Conservation (phyloP, 2,113 vertebrate species). For the Bos javanicus region DNA sequence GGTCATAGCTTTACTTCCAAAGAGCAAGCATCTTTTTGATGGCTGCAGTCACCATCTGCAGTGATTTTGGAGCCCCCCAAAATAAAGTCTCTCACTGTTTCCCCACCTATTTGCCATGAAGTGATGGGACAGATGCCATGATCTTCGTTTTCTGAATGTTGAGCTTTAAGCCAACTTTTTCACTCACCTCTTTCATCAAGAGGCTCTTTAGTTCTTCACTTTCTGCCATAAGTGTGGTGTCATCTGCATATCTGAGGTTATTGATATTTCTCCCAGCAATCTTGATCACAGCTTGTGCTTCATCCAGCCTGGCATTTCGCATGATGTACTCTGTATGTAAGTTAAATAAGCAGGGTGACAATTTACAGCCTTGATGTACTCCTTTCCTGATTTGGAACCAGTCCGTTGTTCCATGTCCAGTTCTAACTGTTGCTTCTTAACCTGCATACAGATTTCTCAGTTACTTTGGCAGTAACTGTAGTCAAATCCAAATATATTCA, state of each 20-base stretch:
- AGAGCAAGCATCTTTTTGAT: not conserved
- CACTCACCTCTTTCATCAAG: not conserved
- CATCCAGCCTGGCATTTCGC: not conserved
- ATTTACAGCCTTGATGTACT: not conserved
- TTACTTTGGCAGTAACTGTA: not conserved
- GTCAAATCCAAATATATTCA: not conserved
- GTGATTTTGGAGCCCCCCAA: not conserved
- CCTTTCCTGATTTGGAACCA: not conserved
- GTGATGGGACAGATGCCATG: not conserved
- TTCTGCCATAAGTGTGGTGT: not conserved
- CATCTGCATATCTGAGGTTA: not conserved
- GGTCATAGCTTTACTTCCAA: not conserved
- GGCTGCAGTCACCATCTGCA: not conserved
- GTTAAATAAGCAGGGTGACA: not conserved
- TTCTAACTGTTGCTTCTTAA: not conserved
- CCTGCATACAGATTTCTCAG: not conserved
- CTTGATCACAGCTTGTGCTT: not conserved
- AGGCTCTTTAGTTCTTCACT: not conserved
- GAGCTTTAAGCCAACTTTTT: not conserved
- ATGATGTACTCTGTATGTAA: not conserved
- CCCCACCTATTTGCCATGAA: not conserved
- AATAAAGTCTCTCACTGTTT: not conserved
- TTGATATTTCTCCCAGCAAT: not conserved
- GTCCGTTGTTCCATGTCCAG: not conserved
- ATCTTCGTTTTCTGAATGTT: not conserved